Conservation (phyloP, 2,113 vertebrate genomes). For the Chaetura pelagica region DNA sequence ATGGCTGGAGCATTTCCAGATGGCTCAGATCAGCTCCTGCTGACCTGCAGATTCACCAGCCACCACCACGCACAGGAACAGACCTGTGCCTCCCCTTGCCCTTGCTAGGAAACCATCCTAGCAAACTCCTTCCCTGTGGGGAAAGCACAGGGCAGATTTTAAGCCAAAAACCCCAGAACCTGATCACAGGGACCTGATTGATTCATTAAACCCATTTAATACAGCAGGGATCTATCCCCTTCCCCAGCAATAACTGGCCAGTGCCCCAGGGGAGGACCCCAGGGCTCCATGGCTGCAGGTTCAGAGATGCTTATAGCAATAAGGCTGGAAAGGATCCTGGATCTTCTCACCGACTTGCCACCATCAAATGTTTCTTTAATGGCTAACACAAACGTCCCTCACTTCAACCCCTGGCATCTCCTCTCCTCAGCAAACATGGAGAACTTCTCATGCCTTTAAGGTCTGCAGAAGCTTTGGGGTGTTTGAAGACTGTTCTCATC, state of each 20-base stretch:
- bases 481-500: background rate
- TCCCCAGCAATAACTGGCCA: background rate
- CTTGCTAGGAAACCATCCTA: background rate
- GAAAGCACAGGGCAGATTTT: background rate
- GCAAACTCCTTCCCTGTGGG: rapidly evolving
- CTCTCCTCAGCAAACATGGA: background rate
- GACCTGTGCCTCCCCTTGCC: background rate
- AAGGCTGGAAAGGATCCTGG: background rate
- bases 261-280: background rate
- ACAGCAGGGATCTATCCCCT: background rate
- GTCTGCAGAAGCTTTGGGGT: background rate
- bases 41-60: background rate
- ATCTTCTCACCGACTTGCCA: background rate
- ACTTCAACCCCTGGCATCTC: background rate
- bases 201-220: background rate
- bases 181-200: background rate
- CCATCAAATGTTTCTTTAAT: background rate
- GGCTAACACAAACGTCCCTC: background rate
- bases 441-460: background rate
- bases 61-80: background rate
- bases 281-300: background rate
- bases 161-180: background rate
- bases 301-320: background rate
- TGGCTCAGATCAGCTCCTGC: background rate
- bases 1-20: background rate